Evolutionary conservation across 2,888 invertebrate species (phyloP).

Genomic region (Sarcophaga rosellei): DNA sequence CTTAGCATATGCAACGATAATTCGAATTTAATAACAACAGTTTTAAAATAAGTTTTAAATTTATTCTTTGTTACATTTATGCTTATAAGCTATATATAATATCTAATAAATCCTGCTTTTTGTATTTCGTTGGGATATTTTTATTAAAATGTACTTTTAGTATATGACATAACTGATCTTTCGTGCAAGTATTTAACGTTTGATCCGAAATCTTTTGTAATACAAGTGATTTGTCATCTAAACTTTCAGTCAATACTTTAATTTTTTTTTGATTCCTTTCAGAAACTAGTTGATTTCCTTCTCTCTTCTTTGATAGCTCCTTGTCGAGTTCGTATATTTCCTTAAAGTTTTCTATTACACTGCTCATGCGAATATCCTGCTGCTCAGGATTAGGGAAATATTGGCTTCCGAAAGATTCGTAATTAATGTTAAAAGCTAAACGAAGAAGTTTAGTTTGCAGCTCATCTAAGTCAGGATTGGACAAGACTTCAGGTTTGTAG

Average conservation of each 20-base stretch:
- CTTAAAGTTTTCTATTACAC: slow-evolving; percentile 72
- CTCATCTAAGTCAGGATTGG: slow-evolving; percentile 85
- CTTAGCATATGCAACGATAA: too few species aligned
- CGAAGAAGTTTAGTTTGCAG: slow-evolving; percentile 86
- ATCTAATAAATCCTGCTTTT: slow-evolving; percentile 72
- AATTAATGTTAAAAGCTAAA: slow-evolving; percentile 85
- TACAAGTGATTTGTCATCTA: slow-evolving; percentile 71
- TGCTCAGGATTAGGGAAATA: slow-evolving; percentile 74
- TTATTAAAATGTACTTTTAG: slow-evolving; percentile 72
- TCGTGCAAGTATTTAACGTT: slow-evolving; percentile 71
- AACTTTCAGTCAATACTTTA: slow-evolving; percentile 70
- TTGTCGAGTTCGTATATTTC: slow-evolving; percentile 73
- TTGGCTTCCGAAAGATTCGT: slow-evolving; percentile 79
- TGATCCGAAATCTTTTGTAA: slow-evolving; percentile 70
- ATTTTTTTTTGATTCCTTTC: slow-evolving; percentile 71
- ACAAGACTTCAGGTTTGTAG: slow-evolving; percentile 85
- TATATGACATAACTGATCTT: slow-evolving; percentile 72
- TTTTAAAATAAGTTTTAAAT: neutral
- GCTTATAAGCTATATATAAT: slow-evolving; percentile 64
- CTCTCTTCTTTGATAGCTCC: slow-evolving; percentile 71
- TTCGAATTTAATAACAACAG: too few species aligned
- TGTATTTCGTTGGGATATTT: slow-evolving; percentile 60
- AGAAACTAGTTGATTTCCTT: slow-evolving; percentile 57
- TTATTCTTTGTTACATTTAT: slow-evolving; percentile 15
- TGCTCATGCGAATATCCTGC: slow-evolving; percentile 77